Conservation (phyloP, 2,113 vertebrate genomes). For the Meles meles region DNA sequence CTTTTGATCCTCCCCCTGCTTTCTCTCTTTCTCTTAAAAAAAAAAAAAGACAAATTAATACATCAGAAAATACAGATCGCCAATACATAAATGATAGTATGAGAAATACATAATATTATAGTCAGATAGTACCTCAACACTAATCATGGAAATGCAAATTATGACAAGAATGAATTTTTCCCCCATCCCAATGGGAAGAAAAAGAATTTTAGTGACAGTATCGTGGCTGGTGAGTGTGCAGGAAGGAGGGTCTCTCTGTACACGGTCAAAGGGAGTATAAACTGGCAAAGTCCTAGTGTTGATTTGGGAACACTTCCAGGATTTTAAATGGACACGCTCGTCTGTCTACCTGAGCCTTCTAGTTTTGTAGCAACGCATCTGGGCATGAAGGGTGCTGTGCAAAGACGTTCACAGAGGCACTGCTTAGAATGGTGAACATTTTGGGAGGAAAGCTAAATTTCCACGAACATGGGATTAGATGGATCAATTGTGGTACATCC, state of each 20-base stretch:
- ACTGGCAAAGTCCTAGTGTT: background rate
- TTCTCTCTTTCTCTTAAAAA: background rate
- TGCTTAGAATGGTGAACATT: fast-evolving
- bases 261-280: background rate
- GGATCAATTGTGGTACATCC: fast-evolving
- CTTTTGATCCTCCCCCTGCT: background rate
- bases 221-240: background rate
- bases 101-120: background rate
- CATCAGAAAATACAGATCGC: background rate
- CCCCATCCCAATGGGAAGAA: background rate
- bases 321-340: fast-evolving
- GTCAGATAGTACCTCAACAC: background rate
- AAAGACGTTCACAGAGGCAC: fast-evolving
- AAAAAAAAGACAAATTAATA: background rate
- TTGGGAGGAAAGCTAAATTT: too few species aligned
- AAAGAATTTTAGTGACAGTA: background rate
- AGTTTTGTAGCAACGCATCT: fast-evolving
- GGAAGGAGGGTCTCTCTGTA: background rate
- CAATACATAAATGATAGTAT: background rate
- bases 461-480: background rate
- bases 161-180: background rate
- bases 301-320: background rate
- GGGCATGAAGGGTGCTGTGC: fast-evolving
- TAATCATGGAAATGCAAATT: background rate
- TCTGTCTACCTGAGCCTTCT: too few species aligned